A percentile compares a stretch with the other conserved stretches of the same genome.
Evolutionary conservation across 1,140 invertebrate genomes (phyloP).

Genomic region (Cherax destructor): DNA sequence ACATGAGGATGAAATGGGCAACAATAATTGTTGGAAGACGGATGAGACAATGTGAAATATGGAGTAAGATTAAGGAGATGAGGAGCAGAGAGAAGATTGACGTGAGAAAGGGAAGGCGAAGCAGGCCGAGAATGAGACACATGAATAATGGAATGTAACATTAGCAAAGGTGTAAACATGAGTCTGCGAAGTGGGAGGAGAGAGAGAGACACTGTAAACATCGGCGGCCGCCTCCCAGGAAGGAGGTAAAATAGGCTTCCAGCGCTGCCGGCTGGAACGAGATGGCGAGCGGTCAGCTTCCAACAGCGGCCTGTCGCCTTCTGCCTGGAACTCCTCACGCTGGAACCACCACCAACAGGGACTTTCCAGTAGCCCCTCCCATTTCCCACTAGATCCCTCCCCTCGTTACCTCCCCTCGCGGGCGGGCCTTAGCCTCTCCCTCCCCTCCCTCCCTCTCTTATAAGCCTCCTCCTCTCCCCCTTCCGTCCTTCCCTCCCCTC

Average conservation of each 20-base stretch:
- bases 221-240: too few relatives aligned
- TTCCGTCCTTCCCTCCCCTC: not conserved
- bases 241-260: too few relatives aligned
- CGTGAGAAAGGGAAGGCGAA: too few relatives aligned
- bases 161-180: too few relatives aligned
- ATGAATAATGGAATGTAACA: too few relatives aligned
- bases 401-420: constrained; percentile 64
- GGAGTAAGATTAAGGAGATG: too few relatives aligned
- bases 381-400: constrained; percentile 51
- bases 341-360: constrained; percentile 28
- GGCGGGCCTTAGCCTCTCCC: constrained; percentile 52
- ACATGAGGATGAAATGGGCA: too few relatives aligned
- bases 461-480: not conserved
- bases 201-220: too few relatives aligned
- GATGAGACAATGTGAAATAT: too few relatives aligned
- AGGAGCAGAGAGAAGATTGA: too few relatives aligned
- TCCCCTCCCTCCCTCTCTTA: not conserved
- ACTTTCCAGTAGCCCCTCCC: constrained; percentile 42
- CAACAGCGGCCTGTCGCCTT: constrained; percentile 37
- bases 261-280: not conserved
- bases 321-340: constrained; percentile 49
- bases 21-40: too few relatives aligned
- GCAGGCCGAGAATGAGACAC: too few relatives aligned
- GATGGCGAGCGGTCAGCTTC: constrained; percentile 32
- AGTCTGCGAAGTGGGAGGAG: not conserved